Evolutionary conservation across 2,113 vertebrate genomes (phyloP).

Genomic region (Calidris pygmaea): DNA sequence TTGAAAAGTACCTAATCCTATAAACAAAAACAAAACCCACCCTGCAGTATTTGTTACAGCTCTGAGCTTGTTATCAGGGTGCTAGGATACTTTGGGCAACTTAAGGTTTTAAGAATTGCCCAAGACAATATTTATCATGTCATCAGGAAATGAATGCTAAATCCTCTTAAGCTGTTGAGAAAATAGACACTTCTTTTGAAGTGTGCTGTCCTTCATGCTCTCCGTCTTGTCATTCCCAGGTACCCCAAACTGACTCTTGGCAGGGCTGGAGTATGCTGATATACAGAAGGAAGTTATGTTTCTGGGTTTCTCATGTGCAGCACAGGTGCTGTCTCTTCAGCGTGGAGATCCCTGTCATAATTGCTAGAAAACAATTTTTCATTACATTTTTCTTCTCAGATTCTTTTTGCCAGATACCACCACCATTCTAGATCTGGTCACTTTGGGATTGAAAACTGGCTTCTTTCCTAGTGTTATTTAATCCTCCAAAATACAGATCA

Average conservation of each 20-base stretch:
- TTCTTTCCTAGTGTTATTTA: background rate
- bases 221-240: background rate
- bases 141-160: conserved; percentile 6
- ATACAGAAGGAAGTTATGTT: background rate
- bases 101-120: background rate
- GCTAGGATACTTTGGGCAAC: background rate
- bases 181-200: background rate
- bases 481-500: background rate
- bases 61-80: background rate
- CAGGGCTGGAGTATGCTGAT: background rate
- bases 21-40: background rate
- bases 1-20: background rate
- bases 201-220: background rate
- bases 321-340: background rate
- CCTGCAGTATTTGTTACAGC: background rate
- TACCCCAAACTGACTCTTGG: background rate
- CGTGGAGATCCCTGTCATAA: background rate
- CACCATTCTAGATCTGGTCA: background rate
- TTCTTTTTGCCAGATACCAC: background rate
- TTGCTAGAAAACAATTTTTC: background rate
- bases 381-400: background rate
- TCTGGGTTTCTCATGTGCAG: background rate
- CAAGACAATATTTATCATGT: background rate
- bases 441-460: background rate
- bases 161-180: background rate